These are phyloP conservation scores for Montipora efflorescens DNA, from an alignment of 64 coral and sea anemone species.

Conservation along the genomic window DNA sequence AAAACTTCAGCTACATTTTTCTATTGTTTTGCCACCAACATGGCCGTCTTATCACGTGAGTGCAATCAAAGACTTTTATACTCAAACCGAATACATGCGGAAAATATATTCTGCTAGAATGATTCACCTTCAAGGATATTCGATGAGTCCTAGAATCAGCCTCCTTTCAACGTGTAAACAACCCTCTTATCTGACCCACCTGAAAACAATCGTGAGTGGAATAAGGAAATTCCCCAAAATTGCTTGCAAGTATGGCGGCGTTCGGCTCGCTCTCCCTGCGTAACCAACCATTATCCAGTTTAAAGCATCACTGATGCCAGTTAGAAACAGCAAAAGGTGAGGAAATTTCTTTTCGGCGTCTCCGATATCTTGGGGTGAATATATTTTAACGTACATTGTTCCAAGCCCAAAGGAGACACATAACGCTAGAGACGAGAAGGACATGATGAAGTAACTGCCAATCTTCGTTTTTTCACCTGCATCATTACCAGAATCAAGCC, in stretches of 20 bases:
- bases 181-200: background rate
- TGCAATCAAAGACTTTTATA: too few species aligned
- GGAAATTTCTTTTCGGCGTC: conserved; percentile 78
- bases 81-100: too few species aligned
- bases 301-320: conserved; percentile 70
- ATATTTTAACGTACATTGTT: conserved; percentile 53
- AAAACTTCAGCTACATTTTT: too few species aligned
- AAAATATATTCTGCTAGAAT: too few species aligned
- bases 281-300: conserved; percentile 72
- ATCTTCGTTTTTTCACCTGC: background rate
- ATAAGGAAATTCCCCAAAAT: conserved; percentile 79
- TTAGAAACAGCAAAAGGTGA: conserved; percentile 56
- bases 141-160: too few species aligned
- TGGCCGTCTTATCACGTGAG: too few species aligned
- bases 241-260: conserved; percentile 76
- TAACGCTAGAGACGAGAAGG: conserved; percentile 59
- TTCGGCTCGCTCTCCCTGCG: conserved; percentile 55
- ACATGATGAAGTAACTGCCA: conserved; percentile 71
- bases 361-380: conserved; percentile 67
- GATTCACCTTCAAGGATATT: too few species aligned
- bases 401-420: conserved; percentile 61
- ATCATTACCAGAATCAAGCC: conserved; percentile 64
- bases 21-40: too few species aligned
- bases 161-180: background rate
- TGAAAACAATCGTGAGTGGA: conserved; percentile 51